phyloP scores from a whole-genome alignment of 1,140 invertebrate species.

The Megalopta genalis region DNA sequence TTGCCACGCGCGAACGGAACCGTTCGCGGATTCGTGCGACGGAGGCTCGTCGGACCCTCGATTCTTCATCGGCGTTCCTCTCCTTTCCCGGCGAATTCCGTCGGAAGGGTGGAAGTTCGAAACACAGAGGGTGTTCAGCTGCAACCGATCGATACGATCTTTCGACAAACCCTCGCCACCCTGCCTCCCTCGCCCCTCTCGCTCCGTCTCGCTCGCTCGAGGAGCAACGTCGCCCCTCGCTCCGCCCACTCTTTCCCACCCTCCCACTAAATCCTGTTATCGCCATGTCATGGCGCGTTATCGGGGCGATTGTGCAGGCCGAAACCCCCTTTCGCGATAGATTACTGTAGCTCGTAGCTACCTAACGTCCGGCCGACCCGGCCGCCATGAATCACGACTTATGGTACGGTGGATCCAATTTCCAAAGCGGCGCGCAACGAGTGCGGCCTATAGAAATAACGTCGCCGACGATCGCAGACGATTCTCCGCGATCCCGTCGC shows the following conservation, averaged over 20 bases:
- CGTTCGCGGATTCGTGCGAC: neutral
- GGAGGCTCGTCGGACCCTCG: neutral
- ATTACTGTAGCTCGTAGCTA: constrained; percentile 61
- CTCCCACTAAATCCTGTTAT: constrained; percentile 64
- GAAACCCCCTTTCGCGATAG: constrained; percentile 66
- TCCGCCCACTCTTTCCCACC: constrained; percentile 23
- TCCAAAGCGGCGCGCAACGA: constrained; percentile 44
- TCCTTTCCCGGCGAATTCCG: neutral
- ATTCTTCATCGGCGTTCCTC: constrained; percentile 17
- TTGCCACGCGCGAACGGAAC: constrained; percentile 29
- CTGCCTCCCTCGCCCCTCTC: neutral
- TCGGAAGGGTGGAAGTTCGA: constrained; percentile 40
- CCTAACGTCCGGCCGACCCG: constrained; percentile 54
- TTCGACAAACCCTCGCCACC: constrained; percentile 37
- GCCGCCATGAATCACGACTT: constrained; percentile 58
- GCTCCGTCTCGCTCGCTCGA: neutral
- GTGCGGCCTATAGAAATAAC: constrained; percentile 49
- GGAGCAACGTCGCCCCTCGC: constrained; percentile 31
- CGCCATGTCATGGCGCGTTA: constrained; percentile 65
- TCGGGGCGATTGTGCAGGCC: constrained; percentile 63
- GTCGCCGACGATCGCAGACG: constrained; percentile 38
- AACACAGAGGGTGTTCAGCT: constrained; percentile 40
- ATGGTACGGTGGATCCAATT: constrained; percentile 59
- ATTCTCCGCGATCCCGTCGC: neutral
- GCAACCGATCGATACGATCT: constrained; percentile 63